Evolutionary conservation across 2,113 vertebrate species (phyloP), one percentile per base, ranked within the genome.

Genomic region (Podiceps cristatus): DNA sequence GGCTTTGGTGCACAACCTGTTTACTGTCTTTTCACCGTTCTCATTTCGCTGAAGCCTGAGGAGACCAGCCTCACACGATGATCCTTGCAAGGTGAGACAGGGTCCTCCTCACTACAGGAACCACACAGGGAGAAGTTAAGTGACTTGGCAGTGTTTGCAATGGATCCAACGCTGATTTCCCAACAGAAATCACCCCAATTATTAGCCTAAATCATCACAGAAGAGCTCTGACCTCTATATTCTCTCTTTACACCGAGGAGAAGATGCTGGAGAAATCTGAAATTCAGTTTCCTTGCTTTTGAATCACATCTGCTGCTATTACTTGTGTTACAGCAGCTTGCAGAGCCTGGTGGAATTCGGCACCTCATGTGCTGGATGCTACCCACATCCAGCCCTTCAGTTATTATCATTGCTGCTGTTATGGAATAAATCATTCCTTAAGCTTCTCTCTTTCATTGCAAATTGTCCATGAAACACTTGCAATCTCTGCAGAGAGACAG

Each of bases 401-500:
- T 87, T 78, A 75, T 82, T 81, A 69, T 40, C 88, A 58, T 76
- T 75, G 91, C 93, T 59, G 47, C 72, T 97, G 91, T 90, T 90
- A 88, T 0, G 17, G 84, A 78, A 95, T 93, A 95, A 96, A 95
- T 94, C 84, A 56, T 13, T 72, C 89, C 77, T 93, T 82, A 87
- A 95, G 93, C 93, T 96, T 78, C 93, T 79, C 90, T 71, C 91
- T 96, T 89, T 95, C 93, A 52, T 22, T 91, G 91, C 87, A 96
- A 96, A 96, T 96, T 87, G 96, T 49, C 96, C 93, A 95, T 95
- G 96, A 95, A 96, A 96, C 80, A 56, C 89, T 89, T 73, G 86
- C 96, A 91, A 23, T 83, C 75, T 88, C 93, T 86, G 86, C 80
- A 74, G 90, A 79, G 81, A 89, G 87, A 93, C 90, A 87, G 60